Base-by-base conservation (phyloP, 2,888 invertebrate genomes). In the Boloria euphrosyne region DNA sequence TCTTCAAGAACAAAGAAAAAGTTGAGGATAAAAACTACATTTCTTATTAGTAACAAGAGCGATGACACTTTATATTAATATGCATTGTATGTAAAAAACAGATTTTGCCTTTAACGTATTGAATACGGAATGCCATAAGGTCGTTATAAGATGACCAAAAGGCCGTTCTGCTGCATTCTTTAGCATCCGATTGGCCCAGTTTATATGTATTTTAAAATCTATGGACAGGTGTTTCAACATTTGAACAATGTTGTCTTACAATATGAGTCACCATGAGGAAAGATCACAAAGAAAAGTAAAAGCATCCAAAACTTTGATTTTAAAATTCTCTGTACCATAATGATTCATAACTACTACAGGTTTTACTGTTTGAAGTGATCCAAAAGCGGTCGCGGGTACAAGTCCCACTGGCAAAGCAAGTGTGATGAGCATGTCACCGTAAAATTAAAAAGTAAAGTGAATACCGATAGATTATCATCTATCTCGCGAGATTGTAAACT, bases 221-320 rank as follows among this genome's bases (percentile, higher is more conserved):
- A 70, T 68, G 69, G 71, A 74, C 76, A 76, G 75, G 75, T 76
- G 76, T 73, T 72, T 55, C 38, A 50, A 53, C 58, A 57, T 57
- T 62, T 53, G 53, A 61, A 68, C 65, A 63, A 70, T 65, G 58
- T 44, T 38, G 10, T 38, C 10, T 55, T 47, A 18, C 50, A 38
- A 58, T 43, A 58, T 65, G 65, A 67, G 54, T 65, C 67, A 70
- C 51, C n/a, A 44, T 16, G 47, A 17, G 62, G 38, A 31, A 17
- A 13, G 31, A 57, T 17, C 22, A 57, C 52, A 62, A 51, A 57
- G 18, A 38, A 49, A 53, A 31, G 51, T 5, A 49, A 16, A 43
- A 31, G 16, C 17, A 13, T 16, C 14, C 31, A 51, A 53, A 47
- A 49, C 7, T 49, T 13, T n/a, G 18, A 57, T 22, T 46, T 57